These are phyloP conservation scores for Eriocheir sinensis DNA, from an alignment of 1,140 invertebrate species.

Conservation along the genomic window DNA sequence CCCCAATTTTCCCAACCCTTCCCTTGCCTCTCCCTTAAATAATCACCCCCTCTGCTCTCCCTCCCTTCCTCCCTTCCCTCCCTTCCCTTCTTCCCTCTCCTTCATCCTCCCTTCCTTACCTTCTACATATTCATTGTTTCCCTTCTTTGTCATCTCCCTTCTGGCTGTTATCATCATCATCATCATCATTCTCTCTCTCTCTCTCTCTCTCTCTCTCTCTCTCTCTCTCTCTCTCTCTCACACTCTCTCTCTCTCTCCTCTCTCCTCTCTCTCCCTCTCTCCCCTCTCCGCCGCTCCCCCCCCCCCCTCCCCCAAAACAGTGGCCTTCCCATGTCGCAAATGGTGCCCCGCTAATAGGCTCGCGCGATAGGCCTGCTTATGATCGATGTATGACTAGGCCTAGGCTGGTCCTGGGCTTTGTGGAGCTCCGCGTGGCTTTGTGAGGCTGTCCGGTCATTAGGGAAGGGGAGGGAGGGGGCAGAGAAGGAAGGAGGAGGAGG, in stretches of 20 bases:
- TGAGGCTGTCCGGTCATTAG: slow-evolving; percentile 7
- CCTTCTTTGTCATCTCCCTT: too few relatives aligned
- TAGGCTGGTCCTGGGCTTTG: neutral
- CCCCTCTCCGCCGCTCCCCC: neutral
- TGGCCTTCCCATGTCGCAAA: neutral
- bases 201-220: neutral
- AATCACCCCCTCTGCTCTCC: too few relatives aligned
- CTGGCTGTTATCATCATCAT: too few relatives aligned
- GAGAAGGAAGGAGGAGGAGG: neutral
- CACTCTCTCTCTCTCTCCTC: neutral
- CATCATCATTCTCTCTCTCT: too few relatives aligned
- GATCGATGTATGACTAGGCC: neutral
- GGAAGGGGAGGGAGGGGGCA: neutral
- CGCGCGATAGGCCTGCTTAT: slow-evolving; percentile 1
- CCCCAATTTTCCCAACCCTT: too few relatives aligned
- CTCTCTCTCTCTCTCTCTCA: neutral
- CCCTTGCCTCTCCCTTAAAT: too few relatives aligned
- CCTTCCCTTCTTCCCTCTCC: neutral
- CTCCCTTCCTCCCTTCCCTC: neutral
- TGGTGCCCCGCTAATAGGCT: neutral
- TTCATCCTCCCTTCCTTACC: neutral
- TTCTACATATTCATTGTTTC: too few relatives aligned
- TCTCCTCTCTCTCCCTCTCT: neutral
- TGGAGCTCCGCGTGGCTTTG: too few relatives aligned
- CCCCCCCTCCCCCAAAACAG: neutral